Conservation (phyloP, 2,888 invertebrate genomes). For the Cheilosia scutellata region DNA sequence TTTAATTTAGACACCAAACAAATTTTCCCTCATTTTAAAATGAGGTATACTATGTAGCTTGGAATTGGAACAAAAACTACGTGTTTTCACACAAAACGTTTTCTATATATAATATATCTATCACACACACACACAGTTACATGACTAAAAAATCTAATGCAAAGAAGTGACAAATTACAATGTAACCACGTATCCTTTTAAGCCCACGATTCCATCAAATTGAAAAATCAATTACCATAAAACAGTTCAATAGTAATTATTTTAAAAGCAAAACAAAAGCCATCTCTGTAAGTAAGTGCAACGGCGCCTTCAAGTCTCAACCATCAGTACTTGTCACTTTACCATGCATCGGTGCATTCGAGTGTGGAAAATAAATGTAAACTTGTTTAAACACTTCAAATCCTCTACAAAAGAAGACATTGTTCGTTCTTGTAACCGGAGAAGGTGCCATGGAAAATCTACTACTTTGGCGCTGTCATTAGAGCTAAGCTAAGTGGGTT, state of each 20-base stretch:
- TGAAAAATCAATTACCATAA: slow-evolving; percentile 68
- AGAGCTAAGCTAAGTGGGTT: slow-evolving; percentile 55
- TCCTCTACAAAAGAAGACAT: slow-evolving; percentile 36
- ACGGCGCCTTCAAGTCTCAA: slow-evolving; percentile 50
- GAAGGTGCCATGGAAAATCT: slow-evolving; percentile 35
- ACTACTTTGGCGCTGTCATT: slow-evolving; percentile 47
- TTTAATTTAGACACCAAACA: too few relatives aligned
- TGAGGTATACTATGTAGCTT: too few relatives aligned
- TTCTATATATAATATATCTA: too few relatives aligned
- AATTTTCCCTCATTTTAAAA: too few relatives aligned
- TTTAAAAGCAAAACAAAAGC: slow-evolving; percentile 5
- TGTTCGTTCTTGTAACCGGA: slow-evolving; percentile 42
- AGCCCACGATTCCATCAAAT: not conserved
- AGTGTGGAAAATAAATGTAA: not conserved
- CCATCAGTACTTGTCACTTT: not conserved
- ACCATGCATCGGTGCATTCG: slow-evolving; percentile 7
- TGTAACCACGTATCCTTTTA: not conserved
- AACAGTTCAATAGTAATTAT: slow-evolving; percentile 45
- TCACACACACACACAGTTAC: too few relatives aligned
- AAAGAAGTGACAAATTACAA: too few relatives aligned
- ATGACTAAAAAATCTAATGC: too few relatives aligned
- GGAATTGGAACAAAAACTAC: too few relatives aligned
- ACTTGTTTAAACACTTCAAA: not conserved
- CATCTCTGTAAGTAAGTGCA: slow-evolving; percentile 50
- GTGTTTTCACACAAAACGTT: too few relatives aligned